Evolutionary conservation across 2,113 vertebrate species (phyloP).

Genomic region (Poeciliopsis retropinna): DNA sequence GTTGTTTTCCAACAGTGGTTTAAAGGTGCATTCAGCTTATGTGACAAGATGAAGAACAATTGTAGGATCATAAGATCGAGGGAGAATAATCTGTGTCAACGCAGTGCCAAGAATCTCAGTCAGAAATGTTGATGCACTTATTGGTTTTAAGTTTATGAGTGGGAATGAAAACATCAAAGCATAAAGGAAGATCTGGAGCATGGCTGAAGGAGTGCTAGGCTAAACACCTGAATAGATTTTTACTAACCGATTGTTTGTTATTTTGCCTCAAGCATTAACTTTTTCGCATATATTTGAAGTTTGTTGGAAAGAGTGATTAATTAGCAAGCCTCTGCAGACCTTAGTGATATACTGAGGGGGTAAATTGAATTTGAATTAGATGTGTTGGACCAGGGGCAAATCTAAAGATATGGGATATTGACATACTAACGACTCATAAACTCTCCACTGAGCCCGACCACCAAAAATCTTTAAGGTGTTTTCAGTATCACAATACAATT

Average conservation of each 20-base stretch:
- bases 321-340: too few species aligned
- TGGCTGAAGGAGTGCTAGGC: background rate
- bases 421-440: too few species aligned
- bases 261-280: background rate
- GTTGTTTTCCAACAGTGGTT: background rate
- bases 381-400: too few species aligned
- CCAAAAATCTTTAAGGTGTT: background rate
- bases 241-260: background rate
- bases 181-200: too few species aligned
- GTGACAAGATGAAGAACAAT: background rate
- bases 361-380: too few species aligned
- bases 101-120: background rate
- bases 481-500: background rate
- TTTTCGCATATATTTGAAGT: background rate
- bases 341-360: too few species aligned
- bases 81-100: background rate
- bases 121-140: background rate
- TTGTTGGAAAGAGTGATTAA: background rate
- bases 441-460: too few species aligned
- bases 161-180: too few species aligned
- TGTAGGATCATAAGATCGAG: too few species aligned
- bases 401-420: too few species aligned
- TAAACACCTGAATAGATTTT: background rate
- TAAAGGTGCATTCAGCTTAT: background rate
- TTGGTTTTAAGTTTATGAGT: background rate